phyloP scores from a whole-genome alignment of 2,888 invertebrate genomes.

The Nemurella pictetii region DNA sequence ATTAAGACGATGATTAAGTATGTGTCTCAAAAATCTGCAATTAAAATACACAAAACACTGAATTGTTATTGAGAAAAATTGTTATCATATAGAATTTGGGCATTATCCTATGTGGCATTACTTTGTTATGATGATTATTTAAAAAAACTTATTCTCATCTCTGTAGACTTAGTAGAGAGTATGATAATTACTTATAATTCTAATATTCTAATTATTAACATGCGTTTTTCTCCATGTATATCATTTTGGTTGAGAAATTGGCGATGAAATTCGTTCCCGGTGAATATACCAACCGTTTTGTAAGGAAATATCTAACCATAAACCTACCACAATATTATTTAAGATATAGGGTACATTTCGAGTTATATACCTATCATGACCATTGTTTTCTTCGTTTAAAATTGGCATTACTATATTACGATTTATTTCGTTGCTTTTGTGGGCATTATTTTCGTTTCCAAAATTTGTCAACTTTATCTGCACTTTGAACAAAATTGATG shows the following conservation, averaged over 20 bases:
- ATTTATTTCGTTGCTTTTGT: neutral
- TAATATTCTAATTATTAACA: constrained; percentile 7
- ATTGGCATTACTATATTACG: neutral
- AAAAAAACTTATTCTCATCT: neutral
- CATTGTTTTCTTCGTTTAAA: neutral
- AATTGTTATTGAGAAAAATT: neutral
- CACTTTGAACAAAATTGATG: constrained; percentile 35
- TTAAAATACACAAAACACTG: neutral
- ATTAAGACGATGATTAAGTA: neutral
- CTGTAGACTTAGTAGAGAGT: neutral
- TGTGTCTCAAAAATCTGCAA: neutral
- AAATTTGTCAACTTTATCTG: constrained; percentile 29
- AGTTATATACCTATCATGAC: neutral
- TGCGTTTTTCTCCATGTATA: neutral
- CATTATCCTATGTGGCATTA: constrained; percentile 15
- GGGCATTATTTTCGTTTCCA: neutral
- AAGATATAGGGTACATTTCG: neutral
- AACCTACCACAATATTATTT: no score
- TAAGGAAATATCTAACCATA: constrained; percentile 12
- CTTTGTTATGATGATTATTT: neutral
- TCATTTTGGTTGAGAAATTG: neutral
- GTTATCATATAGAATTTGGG: constrained; percentile 34
- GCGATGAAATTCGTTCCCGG: neutral
- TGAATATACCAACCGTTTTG: constrained; percentile 7
- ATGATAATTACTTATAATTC: neutral